Base-by-base conservation (phyloP, 64 coral and sea anemone genomes). In the Stichodactyla helianthus region DNA sequence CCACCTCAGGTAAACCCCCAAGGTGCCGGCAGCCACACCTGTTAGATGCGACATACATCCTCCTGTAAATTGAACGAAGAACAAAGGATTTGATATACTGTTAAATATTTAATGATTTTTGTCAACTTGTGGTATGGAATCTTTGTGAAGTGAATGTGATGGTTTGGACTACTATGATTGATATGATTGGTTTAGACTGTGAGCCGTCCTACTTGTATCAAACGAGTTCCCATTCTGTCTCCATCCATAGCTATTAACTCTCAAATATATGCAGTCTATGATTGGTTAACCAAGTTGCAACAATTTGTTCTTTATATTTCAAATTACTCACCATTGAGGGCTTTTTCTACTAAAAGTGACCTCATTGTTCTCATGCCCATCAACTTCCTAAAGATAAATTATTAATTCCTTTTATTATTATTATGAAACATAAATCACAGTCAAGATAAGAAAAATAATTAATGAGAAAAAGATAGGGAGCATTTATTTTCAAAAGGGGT, bases 21-120 rank as follows among this genome's bases (percentile, higher is more conserved):
- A 17, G 19, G 92, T 17, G 7, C 93, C 93, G 31, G 88, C 65
- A 10, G 97, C 97, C 6, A 99, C 97, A 44, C 97, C 97, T 44
- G 97, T 93, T 5, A 95, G 50, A 71, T 99, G 97, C 2, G 93
- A 94, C 87, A 88, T 28, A 62, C 97, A 99, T 0, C 97, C 97
- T 82, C 92, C 90, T 90, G 77, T 25, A 15, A 59, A 84, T 44
- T 15, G 6, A 58, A 77, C 63, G 22, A 6, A 65, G 18, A 22
- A 22, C 62, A n/a, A 65, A 22, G 62, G 62, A 44, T 44, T 44
- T 44, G 35, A 44, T 44, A 44, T 44, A 44, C 35, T 44, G 35
- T 44, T 44, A 35, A n/a, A n/a, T 35, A 35, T 35, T 35, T 35
- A 35, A 35, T 2, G 2, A 35, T 35, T 35, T 35, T 35, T 2